Evolutionary conservation across 2,888 invertebrate species (phyloP), one percentile per base, ranked within the genome.

Genomic region (Trissolcus japonicus): DNA sequence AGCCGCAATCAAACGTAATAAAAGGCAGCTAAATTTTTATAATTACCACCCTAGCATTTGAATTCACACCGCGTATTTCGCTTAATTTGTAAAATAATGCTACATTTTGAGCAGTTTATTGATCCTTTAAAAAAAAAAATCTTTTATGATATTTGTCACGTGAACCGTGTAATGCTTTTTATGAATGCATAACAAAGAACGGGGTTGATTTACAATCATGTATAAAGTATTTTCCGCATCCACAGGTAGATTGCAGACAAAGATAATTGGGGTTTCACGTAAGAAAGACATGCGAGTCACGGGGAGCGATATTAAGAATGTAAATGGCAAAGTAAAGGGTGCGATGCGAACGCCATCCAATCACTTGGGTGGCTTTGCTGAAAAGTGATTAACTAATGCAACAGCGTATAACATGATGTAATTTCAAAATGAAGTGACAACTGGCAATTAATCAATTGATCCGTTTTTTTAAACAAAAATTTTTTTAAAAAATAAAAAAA

Each of bases 331-430:
- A 9, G 11, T 11, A 9, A 51, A 17, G 51, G 51, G 51, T 17
- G 16, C 19, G 51, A 17, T 17, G 17, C 51, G 21, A 51, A 51
- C 16, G n/a, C 16, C 46, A 51, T 51, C 16, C 17, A 13, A 51
- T 17, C 17, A 51, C 14, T 17, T 51, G 17, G 16, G 4, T 2
- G 2, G 17, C 17, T 19, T 51, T 17, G 17, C 21, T 51, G 9
- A 17, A 51, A 19, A 51, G 51, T 51, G 11, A 51, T 51, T 19
- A 51, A 51, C 17, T 19, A 16, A 51, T 51, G 51, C 17, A 17
- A 51, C 51, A 9, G 16, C 14, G 2, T 16, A 11, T 11, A 51
- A 51, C 11, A 51, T 17, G 19, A 9, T 51, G 51, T 51, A 51
- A 51, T 51, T 51, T 35, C 35, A 17, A 51, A 51, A 51, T 7